A percentile compares a stretch with the other conserved stretches of the same genome.
These are phyloP conservation scores for Melanotaenia parkinsoni DNA, from an alignment of 2,797 vertebrate genomes.

Conservation along the genomic window DNA sequence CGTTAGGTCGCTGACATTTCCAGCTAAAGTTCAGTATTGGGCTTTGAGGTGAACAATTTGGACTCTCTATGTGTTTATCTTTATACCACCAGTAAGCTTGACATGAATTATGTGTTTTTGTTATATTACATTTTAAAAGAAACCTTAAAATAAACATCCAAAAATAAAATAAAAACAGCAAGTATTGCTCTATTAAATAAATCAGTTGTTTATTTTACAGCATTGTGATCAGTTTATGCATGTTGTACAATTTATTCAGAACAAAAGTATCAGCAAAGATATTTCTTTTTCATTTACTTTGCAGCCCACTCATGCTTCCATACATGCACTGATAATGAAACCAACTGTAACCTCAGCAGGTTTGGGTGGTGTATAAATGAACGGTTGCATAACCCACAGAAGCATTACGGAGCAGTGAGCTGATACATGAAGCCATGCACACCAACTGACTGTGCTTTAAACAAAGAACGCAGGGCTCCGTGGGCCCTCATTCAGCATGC, in stretches of 20 bases:
- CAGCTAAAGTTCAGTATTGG: too few species aligned
- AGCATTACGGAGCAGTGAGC: slow-evolving; percentile 8
- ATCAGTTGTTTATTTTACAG: background rate
- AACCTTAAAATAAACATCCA: background rate
- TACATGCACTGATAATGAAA: background rate
- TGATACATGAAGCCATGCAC: slow-evolving; percentile 4
- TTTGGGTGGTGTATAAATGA: background rate
- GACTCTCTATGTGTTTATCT: background rate
- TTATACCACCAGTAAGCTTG: background rate
- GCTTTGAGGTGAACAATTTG: too few species aligned
- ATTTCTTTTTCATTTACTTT: background rate
- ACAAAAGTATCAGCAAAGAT: background rate
- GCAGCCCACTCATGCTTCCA: background rate
- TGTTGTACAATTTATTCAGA: background rate
- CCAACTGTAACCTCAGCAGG: background rate
- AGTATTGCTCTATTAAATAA: background rate
- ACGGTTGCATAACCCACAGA: slow-evolving; percentile 3
- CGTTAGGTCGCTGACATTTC: too few species aligned
- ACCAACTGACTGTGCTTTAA: slow-evolving; percentile 24
- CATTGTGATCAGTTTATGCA: background rate
- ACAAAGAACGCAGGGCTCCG: slow-evolving; percentile 28
- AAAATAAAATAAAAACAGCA: background rate
- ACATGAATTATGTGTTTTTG: background rate
- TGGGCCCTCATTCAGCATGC: slow-evolving; percentile 17
- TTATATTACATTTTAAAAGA: background rate